phyloP scores from a whole-genome alignment of 2,888 invertebrate species.

The Rambutsinella grinnellia region DNA sequence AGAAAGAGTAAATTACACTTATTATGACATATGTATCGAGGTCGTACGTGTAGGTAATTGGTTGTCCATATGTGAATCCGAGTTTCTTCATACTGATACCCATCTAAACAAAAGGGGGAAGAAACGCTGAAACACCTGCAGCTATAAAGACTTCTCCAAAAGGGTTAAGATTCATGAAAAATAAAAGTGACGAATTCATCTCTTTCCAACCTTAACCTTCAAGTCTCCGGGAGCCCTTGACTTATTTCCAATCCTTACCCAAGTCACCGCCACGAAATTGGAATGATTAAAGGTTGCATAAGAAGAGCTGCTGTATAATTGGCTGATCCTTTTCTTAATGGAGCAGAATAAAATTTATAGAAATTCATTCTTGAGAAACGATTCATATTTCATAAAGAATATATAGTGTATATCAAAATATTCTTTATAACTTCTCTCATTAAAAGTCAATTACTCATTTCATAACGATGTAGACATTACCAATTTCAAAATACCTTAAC shows the following conservation, averaged over 20 bases:
- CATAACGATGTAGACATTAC: constrained; percentile 23
- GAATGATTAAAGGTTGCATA: constrained; percentile 49
- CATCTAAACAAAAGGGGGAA: background rate
- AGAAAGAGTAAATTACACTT: no score
- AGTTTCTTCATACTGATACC: no score
- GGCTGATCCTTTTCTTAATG: constrained; percentile 10
- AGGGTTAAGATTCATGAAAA: no score
- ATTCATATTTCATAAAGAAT: no score
- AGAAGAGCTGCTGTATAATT: constrained; percentile 47
- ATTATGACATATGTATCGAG: no score
- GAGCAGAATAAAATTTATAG: no score
- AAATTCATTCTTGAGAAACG: background rate
- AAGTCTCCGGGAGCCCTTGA: background rate
- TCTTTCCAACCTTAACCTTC: constrained; percentile 28
- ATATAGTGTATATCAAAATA: no score
- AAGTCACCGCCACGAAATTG: background rate
- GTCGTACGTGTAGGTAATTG: background rate
- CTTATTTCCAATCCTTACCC: background rate
- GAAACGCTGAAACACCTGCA: background rate
- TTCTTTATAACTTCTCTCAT: no score
- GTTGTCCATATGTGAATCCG: background rate
- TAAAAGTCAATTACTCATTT: no score
- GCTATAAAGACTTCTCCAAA: background rate
- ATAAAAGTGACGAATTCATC: constrained; percentile 23
- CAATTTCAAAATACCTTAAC: constrained; percentile 4